Evolutionary conservation across 2,888 invertebrate species (phyloP).

Genomic region (Watsonalla binaria): DNA sequence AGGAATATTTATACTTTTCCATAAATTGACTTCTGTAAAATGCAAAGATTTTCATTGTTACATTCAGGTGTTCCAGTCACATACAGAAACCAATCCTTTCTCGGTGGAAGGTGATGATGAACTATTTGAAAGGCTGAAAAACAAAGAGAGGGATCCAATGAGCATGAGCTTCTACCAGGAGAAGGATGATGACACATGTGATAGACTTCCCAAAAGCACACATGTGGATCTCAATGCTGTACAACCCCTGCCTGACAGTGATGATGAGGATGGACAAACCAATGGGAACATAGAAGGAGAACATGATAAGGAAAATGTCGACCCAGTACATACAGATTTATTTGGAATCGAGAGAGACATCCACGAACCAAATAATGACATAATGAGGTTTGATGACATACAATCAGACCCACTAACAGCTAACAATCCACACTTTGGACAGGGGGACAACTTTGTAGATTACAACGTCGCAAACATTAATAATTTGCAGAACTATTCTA

Average conservation of each 20-base stretch:
- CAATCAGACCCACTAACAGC: slow-evolving; percentile 31
- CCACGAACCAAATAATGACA: slow-evolving; percentile 63
- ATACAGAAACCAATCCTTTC: slow-evolving; percentile 69
- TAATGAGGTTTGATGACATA: slow-evolving; percentile 53
- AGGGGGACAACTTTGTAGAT: slow-evolving; percentile 48
- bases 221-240: slow-evolving; percentile 80
- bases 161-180: slow-evolving; percentile 82
- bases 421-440: slow-evolving; percentile 38
- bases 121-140: slow-evolving; percentile 71
- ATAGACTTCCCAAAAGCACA: slow-evolving; percentile 52
- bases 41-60: slow-evolving; percentile 1
- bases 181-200: slow-evolving; percentile 76
- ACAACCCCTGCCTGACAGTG: slow-evolving; percentile 75
- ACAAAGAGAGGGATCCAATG: slow-evolving; percentile 81
- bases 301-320: slow-evolving; percentile 60
- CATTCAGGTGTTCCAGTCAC: slow-evolving; percentile 67
- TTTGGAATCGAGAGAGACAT: slow-evolving; percentile 33
- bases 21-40: background rate
- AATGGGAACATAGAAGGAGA: slow-evolving; percentile 43
- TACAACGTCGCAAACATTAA: slow-evolving; percentile 42
- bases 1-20: too few relatives aligned
- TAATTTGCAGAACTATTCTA: slow-evolving; percentile 48
- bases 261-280: slow-evolving; percentile 62
- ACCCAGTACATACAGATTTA: slow-evolving; percentile 41
- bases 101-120: slow-evolving; percentile 66